Conservation (phyloP, 2,113 vertebrate species). For the Psilopsiagon aymara region DNA sequence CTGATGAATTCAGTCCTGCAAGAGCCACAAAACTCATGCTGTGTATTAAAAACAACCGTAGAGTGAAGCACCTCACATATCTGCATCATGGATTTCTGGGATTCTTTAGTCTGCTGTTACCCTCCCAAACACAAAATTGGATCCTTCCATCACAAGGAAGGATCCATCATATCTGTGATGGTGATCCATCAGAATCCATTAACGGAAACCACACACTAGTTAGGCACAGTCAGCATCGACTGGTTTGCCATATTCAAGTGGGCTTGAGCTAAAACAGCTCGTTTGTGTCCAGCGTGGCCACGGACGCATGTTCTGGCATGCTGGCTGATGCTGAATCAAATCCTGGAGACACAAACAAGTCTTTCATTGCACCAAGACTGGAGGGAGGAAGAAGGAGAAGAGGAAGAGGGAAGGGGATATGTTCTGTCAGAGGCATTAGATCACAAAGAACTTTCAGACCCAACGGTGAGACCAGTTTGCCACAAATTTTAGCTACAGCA, state of each 20-base stretch:
- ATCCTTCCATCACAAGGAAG: not conserved
- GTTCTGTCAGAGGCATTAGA: not conserved
- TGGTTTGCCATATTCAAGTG: not conserved
- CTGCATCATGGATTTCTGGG: not conserved
- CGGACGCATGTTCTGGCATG: accelerated
- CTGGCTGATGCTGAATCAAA: not conserved
- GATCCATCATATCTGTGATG: not conserved
- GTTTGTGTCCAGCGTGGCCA: not conserved
- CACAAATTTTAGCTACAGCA: not conserved
- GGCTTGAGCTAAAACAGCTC: not conserved
- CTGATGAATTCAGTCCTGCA: not conserved
- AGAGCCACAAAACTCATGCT: not conserved
- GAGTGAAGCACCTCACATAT: not conserved
- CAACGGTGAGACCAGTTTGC: not conserved
- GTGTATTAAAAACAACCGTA: not conserved
- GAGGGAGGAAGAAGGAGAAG: not conserved
- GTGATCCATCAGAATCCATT: not conserved
- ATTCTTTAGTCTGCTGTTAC: not conserved
- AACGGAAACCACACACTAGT: not conserved
- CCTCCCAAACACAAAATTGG: not conserved
- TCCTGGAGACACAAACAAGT: not conserved
- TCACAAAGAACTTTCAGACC: not conserved
- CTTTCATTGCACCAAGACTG: not conserved
- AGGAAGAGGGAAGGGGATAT: not conserved
- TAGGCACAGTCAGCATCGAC: not conserved